Base-by-base conservation (phyloP, 2,113 vertebrate species). In the Phrynosoma platyrhinos region DNA sequence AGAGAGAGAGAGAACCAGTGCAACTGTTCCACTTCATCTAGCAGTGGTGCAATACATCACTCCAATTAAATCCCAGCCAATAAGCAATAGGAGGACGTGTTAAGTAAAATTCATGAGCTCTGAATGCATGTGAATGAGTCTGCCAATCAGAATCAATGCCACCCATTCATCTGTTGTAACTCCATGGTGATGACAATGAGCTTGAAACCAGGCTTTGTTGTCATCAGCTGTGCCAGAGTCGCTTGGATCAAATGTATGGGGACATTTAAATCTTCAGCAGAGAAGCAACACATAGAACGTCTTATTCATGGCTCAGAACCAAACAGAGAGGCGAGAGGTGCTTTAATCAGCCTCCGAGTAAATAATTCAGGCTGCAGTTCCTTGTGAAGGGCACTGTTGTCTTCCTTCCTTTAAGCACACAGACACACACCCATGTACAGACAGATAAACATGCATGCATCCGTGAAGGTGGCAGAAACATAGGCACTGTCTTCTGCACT, bases 41-140 rank as follows among this genome's bases (percentile, higher is more conserved):
- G 92, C 94, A 95, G 95, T 93, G 87, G 92, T 79, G 94, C 94
- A 95, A 96, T 96, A 95, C 95, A 96, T 96, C 95, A 95, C 95
- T 96, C 96, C 95, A 96, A 96, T 97, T 96, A 97, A 97, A 95
- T 94, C 93, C 89, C 88, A 93, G 94, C 95, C 95, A 96, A 96
- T 96, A 95, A 95, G 96, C 94, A 94, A 94, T 92, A 90, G 94
- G 94, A 96, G 93, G 93, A 96, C 91, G 91, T 95, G 95, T 96
- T 95, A 97, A 96, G 96, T 96, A 96, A 96, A 95, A 96, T 95
- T 95, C 95, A 96, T 96, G 96, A 96, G 95, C 91, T 95, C 95
- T 95, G 95, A 95, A 94, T 95, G 92, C 94, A 91, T 94, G 95
- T 97, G 96, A 96, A 96, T 96, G 95, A 95, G 95, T 95, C 95